These are phyloP conservation scores for Drosophila maculinotata DNA, from an alignment of 2,888 invertebrate species.

Conservation along the genomic window DNA sequence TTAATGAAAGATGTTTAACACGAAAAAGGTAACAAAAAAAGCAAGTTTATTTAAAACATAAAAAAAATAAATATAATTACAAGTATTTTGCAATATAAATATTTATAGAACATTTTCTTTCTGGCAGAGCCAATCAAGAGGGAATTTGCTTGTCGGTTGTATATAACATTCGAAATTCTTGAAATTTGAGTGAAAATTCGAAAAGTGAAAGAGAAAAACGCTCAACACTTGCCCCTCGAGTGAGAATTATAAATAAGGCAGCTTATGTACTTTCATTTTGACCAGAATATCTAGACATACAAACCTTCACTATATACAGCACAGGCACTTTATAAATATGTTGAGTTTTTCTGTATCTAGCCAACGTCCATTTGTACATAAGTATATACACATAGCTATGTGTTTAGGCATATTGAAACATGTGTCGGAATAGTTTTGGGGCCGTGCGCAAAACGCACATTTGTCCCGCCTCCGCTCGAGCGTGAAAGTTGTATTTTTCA, in stretches of 20 bases:
- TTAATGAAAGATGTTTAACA: conserved; percentile 60
- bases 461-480: conserved; percentile 78
- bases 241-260: conserved; percentile 69
- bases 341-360: conserved; percentile 31
- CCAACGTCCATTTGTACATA: conserved; percentile 17
- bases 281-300: conserved; percentile 7
- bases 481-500: conserved; percentile 72
- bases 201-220: conserved; percentile 20
- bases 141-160: conserved; percentile 59
- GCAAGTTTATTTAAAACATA: conserved; percentile 60
- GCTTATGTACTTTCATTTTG: conserved; percentile 58
- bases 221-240: conserved; percentile 61
- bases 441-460: conserved; percentile 78
- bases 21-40: conserved; percentile 54
- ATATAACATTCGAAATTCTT: conserved; percentile 40
- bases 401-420: conserved; percentile 38
- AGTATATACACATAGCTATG: conserved; percentile 15
- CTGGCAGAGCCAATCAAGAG: conserved; percentile 64
- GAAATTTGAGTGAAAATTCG: conserved; percentile 64
- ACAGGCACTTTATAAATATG: conserved; percentile 63
- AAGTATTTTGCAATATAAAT: conserved; percentile 75
- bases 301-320: conserved; percentile 9
- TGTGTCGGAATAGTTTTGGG: conserved; percentile 59
- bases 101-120: conserved; percentile 75
- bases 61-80: conserved; percentile 73